Evolutionary conservation across 1,140 invertebrate species (phyloP).

Genomic region (Penaeus vannamei): DNA sequence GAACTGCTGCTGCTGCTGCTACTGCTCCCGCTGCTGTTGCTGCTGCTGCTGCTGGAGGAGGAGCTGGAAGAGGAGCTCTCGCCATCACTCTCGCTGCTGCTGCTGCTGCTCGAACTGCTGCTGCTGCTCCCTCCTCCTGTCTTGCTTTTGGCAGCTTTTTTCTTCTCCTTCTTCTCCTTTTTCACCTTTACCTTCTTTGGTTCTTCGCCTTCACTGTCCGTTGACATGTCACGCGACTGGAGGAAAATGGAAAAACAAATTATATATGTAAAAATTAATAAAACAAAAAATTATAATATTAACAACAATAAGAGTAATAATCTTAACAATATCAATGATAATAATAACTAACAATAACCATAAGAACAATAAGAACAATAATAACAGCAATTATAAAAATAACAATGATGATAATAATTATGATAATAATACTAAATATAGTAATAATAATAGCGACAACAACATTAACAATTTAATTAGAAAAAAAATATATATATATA

Average conservation of each 20-base stretch:
- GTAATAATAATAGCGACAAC: too few relatives aligned
- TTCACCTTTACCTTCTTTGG: constrained; percentile 14
- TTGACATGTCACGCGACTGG: background rate
- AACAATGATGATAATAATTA: too few relatives aligned
- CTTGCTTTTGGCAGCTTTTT: background rate
- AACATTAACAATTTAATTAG: too few relatives aligned
- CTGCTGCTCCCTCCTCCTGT: background rate
- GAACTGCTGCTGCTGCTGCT: constrained; percentile 54
- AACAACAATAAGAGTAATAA: too few relatives aligned
- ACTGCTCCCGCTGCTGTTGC: background rate
- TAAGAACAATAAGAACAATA: too few relatives aligned
- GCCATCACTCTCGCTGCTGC: constrained; percentile 37
- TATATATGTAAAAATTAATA: too few relatives aligned
- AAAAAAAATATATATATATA: too few relatives aligned
- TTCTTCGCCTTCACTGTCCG: background rate
- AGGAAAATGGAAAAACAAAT: background rate
- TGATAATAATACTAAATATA: too few relatives aligned
- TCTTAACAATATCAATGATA: too few relatives aligned
- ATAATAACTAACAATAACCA: too few relatives aligned
- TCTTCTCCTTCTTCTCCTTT: constrained; percentile 30
- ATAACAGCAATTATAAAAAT: too few relatives aligned
- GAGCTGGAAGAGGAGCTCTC: constrained; percentile 40
- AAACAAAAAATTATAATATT: too few relatives aligned
- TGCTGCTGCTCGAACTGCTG: constrained; percentile 45
- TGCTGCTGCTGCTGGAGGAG: constrained; percentile 27